Base-by-base conservation (phyloP, 2,888 invertebrate species). In the Standfussiana lucernea region DNA sequence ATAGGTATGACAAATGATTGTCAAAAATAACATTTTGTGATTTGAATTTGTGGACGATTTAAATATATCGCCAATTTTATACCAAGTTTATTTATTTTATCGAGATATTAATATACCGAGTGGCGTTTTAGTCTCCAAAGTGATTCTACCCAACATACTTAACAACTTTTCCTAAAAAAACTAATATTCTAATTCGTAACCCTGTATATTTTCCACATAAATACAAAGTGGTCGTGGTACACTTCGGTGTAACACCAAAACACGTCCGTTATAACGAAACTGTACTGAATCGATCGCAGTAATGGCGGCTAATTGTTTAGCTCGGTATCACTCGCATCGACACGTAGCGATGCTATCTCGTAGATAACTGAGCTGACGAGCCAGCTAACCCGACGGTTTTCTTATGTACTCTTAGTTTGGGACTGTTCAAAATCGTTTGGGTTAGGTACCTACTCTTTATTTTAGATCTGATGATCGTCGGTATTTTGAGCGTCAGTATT, bases 271-370 rank as follows among this genome's bases (percentile, higher is more conserved):
- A 75, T 81, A 87, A 89, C 90, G 86, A 90, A 93, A 92, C 92
- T 90, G 91, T 92, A 92, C 92, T 88, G 90, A 91, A 93, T 92
- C 93, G 92, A 93, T 94, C 90, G 89, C 89, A 93, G 94, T 95
- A 95, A 95, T 95, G 92, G 94, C 92, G 91, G 94, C 95, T 96
- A 96, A 96, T 96, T 96, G 96, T 96, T 95, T 94, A 94, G 93
- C 90, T 88, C 88, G 84, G 89, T 92, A 93, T 94, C 94, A 90
- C 80, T 80, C 13, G 86, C 81, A 84, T 90, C 85, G 83, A 77
- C 81, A 82, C 86, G 86, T 88, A 86, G 88, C 87, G 80, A 91
- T 91, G 88, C 86, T 88, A 92, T 91, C 91, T 84, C 42, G 50
- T 45, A 80, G 91, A 93, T 93, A 86, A 85, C 78, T 74, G 53